These are phyloP conservation scores for Chelonoidis abingdonii DNA, from an alignment of 2,113 vertebrate species.

Conservation along the genomic window DNA sequence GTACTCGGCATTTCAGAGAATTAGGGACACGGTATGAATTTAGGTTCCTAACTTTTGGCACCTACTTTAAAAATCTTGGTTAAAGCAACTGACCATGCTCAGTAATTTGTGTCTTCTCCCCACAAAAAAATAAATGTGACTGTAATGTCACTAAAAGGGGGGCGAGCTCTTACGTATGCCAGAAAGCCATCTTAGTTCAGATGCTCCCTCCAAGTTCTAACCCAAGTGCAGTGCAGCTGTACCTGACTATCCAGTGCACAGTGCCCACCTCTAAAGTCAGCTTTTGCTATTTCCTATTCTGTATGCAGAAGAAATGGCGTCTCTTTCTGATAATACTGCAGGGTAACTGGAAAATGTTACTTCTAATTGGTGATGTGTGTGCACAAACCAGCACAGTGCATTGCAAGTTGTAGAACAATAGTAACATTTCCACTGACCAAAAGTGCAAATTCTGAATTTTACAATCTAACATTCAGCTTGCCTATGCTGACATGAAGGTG, in stretches of 20 bases:
- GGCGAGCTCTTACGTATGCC: background rate
- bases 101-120: no score
- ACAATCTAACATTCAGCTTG: rapidly evolving
- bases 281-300: background rate
- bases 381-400: rapidly evolving
- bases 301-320: rapidly evolving
- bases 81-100: background rate
- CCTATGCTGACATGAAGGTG: background rate
- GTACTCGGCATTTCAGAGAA: rapidly evolving
- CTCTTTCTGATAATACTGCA: rapidly evolving
- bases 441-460: rapidly evolving
- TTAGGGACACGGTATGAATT: background rate
- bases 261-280: background rate
- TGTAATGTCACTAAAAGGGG: background rate
- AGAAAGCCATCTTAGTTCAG: conserved; percentile 15
- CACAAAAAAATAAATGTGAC: no score
- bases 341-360: background rate
- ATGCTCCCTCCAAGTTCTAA: background rate
- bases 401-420: background rate
- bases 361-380: rapidly evolving
- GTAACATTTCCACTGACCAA: rapidly evolving
- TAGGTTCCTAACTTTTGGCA: background rate
- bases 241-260: background rate
- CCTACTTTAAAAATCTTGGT: background rate
- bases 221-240: rapidly evolving